Conservation (phyloP, 2,888 invertebrate species). For the Theretra japonica region DNA sequence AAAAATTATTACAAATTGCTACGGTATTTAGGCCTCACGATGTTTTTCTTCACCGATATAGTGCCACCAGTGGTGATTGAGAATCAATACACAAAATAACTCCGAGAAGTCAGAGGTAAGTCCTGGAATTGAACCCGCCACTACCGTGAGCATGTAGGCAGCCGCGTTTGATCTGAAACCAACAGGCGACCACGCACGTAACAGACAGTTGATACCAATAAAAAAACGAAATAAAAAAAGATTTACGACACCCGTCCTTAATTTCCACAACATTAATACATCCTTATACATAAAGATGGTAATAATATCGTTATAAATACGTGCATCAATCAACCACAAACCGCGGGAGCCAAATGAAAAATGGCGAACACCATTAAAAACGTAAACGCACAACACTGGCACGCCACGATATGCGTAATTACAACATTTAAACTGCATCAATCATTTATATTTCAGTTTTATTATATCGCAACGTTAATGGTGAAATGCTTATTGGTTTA, state of each 20-base stretch:
- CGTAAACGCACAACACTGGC: conserved; percentile 52
- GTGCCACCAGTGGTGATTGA: no score
- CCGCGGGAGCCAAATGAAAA: conserved; percentile 64
- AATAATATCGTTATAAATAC: conserved; percentile 70
- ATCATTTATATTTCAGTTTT: conserved; percentile 53
- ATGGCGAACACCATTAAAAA: conserved; percentile 68
- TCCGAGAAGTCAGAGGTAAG: no score
- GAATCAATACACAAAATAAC: no score
- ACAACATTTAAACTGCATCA: conserved; percentile 71
- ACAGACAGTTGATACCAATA: neutral
- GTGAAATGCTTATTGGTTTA: conserved; percentile 26
- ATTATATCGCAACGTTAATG: conserved; percentile 24
- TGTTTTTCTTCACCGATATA: no score
- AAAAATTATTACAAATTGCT: no score
- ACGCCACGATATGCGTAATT: conserved; percentile 67
- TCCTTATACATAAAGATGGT: conserved; percentile 34
- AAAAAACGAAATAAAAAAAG: neutral
- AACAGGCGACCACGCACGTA: no score
- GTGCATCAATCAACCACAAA: conserved; percentile 70
- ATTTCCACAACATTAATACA: conserved; percentile 29
- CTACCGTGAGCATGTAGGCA: no score
- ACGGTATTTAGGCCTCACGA: no score
- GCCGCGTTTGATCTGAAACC: no score
- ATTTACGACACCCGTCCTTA: conserved; percentile 12
- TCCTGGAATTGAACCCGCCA: no score